Evolutionary conservation across 2,113 vertebrate genomes (phyloP), one percentile per base, ranked within the genome.

Genomic region (Equus quagga): DNA sequence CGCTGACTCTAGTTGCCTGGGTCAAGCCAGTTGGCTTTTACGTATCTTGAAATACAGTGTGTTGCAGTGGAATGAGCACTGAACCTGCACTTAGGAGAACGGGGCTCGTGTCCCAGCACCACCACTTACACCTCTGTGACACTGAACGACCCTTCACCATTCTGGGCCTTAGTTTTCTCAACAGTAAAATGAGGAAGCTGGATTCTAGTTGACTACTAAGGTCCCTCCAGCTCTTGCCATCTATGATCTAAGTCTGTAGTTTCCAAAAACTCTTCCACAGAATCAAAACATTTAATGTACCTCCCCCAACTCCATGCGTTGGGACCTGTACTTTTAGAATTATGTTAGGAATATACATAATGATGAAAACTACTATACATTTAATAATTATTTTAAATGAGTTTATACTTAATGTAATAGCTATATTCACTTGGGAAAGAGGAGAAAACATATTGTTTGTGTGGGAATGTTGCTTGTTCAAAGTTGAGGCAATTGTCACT

Each of bases 11-110:
- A 65, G 78, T 36, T 83, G 23, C 41, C 33, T 44, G 13, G n/a
- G n/a, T 41, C 46, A 96, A 62, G 36, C 19, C 88, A 82, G 23
- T 26, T 65, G 41, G 11, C 36, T 54, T 79, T 80, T 82, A 36
- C 2, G 0, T 51, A 28, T 65, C 60, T 73, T 93, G 44, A 95
- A 86, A 91, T 36, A 41, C 17, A 41, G 44, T 41, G 33, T 91
- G 69, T 73, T 78, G 41, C 46, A 19, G 46, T 69, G n/a, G 78
- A 87, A 90, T 96, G 86, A 96, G 56, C 91, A 95, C 56, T 58
- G 73, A 78, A 49, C 3, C 44, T 86, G 79, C 64, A 94, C 5
- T 72, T 89, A 54, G 56, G 13, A 28, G 56, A 60, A 64, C 8
- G 6, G 36, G 36, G 60, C 23, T 91, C 49, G 46, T 23, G 15